Evolutionary conservation across 2,888 invertebrate genomes (phyloP).

Genomic region (Lasiommata megera): DNA sequence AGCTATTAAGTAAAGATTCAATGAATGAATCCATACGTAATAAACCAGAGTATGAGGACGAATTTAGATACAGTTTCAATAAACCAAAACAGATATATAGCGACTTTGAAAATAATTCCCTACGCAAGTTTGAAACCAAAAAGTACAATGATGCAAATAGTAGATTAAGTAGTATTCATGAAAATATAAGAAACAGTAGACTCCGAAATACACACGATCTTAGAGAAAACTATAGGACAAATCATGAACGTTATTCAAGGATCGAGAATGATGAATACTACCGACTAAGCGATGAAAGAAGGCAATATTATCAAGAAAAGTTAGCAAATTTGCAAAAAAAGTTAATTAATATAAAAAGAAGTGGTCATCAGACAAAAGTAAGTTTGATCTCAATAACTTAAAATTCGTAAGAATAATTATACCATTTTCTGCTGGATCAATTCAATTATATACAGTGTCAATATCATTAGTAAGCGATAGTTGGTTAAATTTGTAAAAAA

Average conservation of each 20-base stretch:
- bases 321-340: conserved; percentile 49
- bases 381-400: too few relatives aligned
- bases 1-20: not conserved
- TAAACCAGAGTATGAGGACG: too few relatives aligned
- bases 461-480: too few relatives aligned
- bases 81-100: conserved; percentile 1
- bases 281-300: conserved; percentile 45
- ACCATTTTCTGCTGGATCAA: too few relatives aligned
- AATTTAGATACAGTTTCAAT: not conserved
- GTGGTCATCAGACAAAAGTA: conserved; percentile 20
- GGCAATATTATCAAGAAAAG: conserved; percentile 59
- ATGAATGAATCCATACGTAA: not conserved
- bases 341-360: conserved; percentile 22
- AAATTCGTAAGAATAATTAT: too few relatives aligned
- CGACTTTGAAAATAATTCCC: not conserved
- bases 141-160: not conserved
- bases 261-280: conserved; percentile 35
- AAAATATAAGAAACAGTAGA: conserved; percentile 15
- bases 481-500: too few relatives aligned
- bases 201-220: conserved; percentile 27
- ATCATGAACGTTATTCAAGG: conserved; percentile 23
- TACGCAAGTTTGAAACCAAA: not conserved
- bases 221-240: conserved; percentile 26
- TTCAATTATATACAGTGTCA: too few relatives aligned
- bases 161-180: not conserved